Base-by-base conservation (phyloP, 1,140 invertebrate species). In the Diplogasteroides magnus region DNA sequence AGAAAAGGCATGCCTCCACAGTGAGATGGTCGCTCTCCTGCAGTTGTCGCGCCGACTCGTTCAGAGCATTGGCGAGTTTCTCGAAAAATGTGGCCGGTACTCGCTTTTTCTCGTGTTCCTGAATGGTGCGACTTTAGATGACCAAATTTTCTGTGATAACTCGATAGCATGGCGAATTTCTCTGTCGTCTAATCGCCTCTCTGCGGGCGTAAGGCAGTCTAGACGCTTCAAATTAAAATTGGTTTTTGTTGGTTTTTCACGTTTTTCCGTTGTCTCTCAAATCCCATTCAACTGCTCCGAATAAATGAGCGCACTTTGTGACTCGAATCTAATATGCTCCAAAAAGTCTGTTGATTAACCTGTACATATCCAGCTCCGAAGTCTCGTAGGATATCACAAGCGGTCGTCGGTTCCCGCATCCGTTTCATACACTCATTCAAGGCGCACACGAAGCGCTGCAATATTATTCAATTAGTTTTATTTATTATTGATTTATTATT, bases 51-150 rank as follows among this genome's bases (percentile, higher is more conserved):
- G 70, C 70, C 1, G 70, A 60, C 6, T 65, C 32, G 26, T 72
- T 72, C 65, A 72, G 37, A 29, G 67, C 56, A 63, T 72, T 72
- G 0, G 70, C 70, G 13, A 72, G 60, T 59, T 61, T 23, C 31
- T 72, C 70, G 65, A 72, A 72, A 48, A 56, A 72, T 15, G 60
- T 64, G 15, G 70, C 70, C 2, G 70, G 67, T n/a, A 72, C 70
- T 57, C 70, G 19, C 67, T 68, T 68, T 25, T 58, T 58, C 60
- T 61, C 48, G n/a, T 19, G 29, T 15, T 63, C 32, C 25, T 63
- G 2, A n/a, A n/a, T n/a, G n/a, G n/a, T n/a, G n/a, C n/a, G n/a
- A n/a, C n/a, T n/a, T n/a, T n/a, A n/a, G n/a, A n/a, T n/a, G n/a
- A n/a, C n/a, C n/a, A n/a, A n/a, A n/a, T n/a, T n/a, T n/a, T n/a